Base-by-base conservation (phyloP, 2,888 invertebrate genomes). In the Sphaerophoria rueppellii region DNA sequence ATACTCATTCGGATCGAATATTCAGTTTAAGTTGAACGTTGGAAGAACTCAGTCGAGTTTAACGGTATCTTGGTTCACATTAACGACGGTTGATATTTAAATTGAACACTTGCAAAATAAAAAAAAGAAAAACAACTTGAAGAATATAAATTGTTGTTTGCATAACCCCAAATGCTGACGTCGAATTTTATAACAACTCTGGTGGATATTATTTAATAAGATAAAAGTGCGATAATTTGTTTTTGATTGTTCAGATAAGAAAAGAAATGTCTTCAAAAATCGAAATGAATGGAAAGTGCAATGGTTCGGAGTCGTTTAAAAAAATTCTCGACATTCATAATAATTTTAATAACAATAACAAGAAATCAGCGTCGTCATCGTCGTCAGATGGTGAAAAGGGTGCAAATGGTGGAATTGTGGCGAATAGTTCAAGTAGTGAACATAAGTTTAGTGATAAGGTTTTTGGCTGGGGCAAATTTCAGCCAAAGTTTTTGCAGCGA, bases 391-490 rank as follows among this genome's bases (percentile, higher is more conserved):
- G 65, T 63, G 80, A 74, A 65, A 32, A 12, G 14, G 88, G 87
- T 32, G 14, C 9, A 0, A 14, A 5, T 2, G 86, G 46, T 9
- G 32, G 9, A 1, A 12, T 14, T 35, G 74, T 77, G 0, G 76
- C 34, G 4, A 46, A 52, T 35, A n/a, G 5, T 50, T 9, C 35
- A 57, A 48, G 14, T 14, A 71, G 48, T 35, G 74, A 79, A 55
- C 79, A 60, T 67, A 77, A 73, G 16, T 86, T 82, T 24, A 70
- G 60, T 70, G 61, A 76, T 37, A 88, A 86, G 65, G 86, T 87
- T 37, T 96, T 95, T 89, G 96, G 96, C 40, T 95, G 95, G 95
- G 93, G 94, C 5, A 91, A 93, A 88, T 93, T 94, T 89, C 92
- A 94, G 69, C 96, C 96, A 0, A 89, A 90, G 50, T 94, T 93